These are phyloP conservation scores for Ibidorhyncha struthersii DNA, from an alignment of 2,113 vertebrate species.

Conservation along the genomic window DNA sequence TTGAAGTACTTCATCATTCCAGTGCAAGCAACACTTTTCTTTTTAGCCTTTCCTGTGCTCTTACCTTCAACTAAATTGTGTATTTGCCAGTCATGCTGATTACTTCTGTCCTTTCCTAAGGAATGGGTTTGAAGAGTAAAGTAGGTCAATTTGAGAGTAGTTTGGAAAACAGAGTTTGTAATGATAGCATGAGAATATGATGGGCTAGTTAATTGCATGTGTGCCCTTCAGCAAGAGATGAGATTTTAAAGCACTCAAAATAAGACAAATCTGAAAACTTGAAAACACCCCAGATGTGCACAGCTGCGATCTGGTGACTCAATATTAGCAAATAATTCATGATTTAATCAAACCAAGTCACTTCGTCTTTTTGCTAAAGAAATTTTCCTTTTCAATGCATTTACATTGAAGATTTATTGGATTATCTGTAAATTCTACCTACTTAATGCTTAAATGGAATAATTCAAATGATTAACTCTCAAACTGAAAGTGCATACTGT, in stretches of 20 bases:
- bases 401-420: background rate
- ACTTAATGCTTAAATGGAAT: background rate
- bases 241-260: background rate
- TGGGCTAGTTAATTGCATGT: background rate
- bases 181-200: background rate
- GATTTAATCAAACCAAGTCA: background rate
- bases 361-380: background rate
- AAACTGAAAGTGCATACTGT: background rate
- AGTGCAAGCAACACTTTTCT: background rate
- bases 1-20: background rate
- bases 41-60: background rate
- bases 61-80: background rate
- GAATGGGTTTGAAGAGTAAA: background rate
- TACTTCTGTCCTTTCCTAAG: background rate
- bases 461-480: background rate
- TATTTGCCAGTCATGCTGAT: background rate
- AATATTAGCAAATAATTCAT: background rate
- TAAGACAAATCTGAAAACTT: background rate
- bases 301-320: background rate
- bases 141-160: background rate
- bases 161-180: background rate
- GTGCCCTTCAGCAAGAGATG: background rate
- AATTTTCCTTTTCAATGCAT: background rate
- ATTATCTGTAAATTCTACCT: background rate
- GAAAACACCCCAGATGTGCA: background rate